Percentiles rank a stretch among this genome's conserved stretches.
Evolutionary conservation across 2,113 vertebrate genomes (phyloP).

Genomic region (Cygnus buccinator): DNA sequence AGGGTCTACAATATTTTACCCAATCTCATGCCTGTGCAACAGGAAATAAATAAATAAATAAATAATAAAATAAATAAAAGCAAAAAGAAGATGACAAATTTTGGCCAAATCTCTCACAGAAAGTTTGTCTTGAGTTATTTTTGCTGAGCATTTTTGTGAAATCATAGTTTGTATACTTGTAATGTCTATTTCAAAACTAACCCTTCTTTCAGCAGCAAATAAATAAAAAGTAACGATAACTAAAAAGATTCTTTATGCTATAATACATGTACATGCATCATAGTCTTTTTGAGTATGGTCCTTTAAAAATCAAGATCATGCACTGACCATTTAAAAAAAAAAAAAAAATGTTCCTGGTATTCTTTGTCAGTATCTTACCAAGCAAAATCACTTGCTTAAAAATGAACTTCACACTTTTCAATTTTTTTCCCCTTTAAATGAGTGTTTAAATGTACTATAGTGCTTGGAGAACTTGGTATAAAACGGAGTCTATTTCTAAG

Average conservation of each 20-base stretch:
- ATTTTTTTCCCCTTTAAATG: neutral
- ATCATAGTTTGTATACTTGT: neutral
- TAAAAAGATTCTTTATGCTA: neutral
- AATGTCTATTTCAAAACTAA: conserved; percentile 19
- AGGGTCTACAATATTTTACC: neutral
- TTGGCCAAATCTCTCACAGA: neutral
- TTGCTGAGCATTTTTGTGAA: neutral
- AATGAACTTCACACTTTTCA: neutral
- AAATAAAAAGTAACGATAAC: neutral
- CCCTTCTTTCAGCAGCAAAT: neutral
- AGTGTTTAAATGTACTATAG: neutral
- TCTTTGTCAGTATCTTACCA: neutral
- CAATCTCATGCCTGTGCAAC: neutral
- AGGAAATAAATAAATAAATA: neutral
- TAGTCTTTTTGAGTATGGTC: neutral
- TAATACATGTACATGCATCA: neutral
- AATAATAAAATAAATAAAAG: too few relatives aligned
- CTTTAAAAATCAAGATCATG: neutral
- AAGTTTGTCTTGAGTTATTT: conserved; percentile 13
- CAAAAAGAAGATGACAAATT: neutral
- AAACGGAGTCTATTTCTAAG: neutral
- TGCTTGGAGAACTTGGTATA: neutral
- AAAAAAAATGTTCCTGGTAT: neutral
- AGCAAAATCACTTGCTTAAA: neutral
- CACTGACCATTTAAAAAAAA: neutral